Evolutionary conservation across 2,113 vertebrate species (phyloP).

Genomic region (Gallinago jamesoni): DNA sequence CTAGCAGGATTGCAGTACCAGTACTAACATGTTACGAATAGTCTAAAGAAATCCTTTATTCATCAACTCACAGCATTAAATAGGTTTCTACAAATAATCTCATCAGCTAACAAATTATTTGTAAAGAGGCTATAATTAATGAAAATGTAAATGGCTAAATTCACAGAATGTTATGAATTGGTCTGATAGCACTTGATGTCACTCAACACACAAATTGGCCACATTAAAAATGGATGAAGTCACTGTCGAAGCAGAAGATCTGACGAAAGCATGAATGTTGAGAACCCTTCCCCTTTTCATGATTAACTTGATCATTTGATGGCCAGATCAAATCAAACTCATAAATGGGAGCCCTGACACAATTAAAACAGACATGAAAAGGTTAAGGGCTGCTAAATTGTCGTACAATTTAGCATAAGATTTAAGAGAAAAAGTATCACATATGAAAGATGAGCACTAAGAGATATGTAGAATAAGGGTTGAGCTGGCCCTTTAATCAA

Average conservation of each 20-base stretch:
- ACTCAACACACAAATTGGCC: background rate
- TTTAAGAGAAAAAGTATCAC: background rate
- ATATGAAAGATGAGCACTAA: background rate
- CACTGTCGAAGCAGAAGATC: background rate
- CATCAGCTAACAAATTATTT: background rate
- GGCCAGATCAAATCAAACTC: background rate
- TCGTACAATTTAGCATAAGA: background rate
- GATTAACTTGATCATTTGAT: background rate
- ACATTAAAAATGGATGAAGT: background rate
- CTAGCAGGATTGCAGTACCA: background rate
- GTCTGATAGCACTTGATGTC: background rate
- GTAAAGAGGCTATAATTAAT: background rate
- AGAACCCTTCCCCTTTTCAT: background rate
- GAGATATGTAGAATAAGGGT: background rate
- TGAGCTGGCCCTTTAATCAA: background rate
- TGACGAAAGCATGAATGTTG: background rate
- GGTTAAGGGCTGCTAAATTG: constrained; percentile 5
- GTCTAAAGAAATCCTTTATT: background rate
- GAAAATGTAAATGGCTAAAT: background rate
- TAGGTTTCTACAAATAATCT: background rate
- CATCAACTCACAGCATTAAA: background rate
- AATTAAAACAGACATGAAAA: background rate
- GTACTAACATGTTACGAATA: background rate
- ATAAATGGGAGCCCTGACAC: background rate
- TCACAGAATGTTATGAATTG: background rate